Percentiles rank a stretch among this genome's conserved stretches.
Evolutionary conservation across 2,888 invertebrate genomes (phyloP).

Genomic region (Chaetogeoica ovagalla): DNA sequence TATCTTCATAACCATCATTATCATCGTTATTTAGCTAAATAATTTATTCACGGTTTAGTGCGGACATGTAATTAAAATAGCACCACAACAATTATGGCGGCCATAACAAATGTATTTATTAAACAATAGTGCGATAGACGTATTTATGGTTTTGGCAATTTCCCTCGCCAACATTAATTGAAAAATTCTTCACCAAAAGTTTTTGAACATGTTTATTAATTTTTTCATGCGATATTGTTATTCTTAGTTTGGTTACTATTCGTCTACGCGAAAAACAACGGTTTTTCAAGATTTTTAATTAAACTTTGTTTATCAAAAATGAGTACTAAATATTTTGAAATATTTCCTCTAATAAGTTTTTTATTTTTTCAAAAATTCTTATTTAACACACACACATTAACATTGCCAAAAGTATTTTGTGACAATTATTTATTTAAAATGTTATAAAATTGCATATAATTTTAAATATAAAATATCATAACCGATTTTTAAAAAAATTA

Average conservation of each 20-base stretch:
- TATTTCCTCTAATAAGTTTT: not conserved
- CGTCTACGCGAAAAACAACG: not conserved
- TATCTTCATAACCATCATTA: not conserved
- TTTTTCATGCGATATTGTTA: not conserved
- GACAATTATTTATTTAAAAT: too few relatives aligned
- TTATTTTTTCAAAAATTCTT: not conserved
- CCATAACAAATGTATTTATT: not conserved
- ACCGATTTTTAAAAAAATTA: too few relatives aligned
- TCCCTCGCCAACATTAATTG: not conserved
- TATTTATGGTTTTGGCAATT: slow-evolving; percentile 1
- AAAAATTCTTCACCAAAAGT: not conserved
- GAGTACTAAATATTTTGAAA: not conserved
- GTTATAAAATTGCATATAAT: too few relatives aligned
- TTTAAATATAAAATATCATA: too few relatives aligned
- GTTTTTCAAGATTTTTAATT: not conserved
- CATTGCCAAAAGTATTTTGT: too few relatives aligned
- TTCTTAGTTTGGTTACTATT: not conserved
- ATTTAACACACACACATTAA: not conserved
- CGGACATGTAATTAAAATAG: slow-evolving; percentile 11
- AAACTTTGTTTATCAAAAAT: not conserved
- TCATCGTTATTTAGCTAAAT: not conserved
- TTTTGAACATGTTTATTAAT: slow-evolving; percentile 19
- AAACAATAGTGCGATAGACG: not conserved
- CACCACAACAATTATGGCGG: not conserved
- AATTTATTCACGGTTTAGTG: not conserved